Evolutionary conservation across 2,888 invertebrate species (phyloP).

Genomic region (Volucella inanis): DNA sequence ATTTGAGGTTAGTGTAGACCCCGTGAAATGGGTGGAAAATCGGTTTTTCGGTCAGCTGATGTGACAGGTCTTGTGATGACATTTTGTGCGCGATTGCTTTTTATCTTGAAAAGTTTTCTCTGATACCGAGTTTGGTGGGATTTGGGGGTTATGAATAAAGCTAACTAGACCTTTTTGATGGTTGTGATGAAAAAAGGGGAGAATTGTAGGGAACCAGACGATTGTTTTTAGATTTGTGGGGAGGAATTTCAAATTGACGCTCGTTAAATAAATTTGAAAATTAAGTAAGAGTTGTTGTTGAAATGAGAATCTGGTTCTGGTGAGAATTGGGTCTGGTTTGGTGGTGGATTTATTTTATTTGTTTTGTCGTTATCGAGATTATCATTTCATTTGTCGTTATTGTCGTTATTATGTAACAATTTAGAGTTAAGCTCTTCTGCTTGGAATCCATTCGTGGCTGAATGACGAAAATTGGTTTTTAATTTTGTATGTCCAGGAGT

Average conservation of each 20-base stretch:
- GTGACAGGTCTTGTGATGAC: conserved; percentile 56
- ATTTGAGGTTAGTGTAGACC: background rate
- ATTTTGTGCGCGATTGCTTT: conserved; percentile 47
- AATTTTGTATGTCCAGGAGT: background rate
- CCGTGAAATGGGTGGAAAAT: background rate
- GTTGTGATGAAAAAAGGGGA: background rate
- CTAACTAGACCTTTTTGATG: background rate
- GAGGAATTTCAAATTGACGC: conserved; percentile 18
- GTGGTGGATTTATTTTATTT: conserved; percentile 5
- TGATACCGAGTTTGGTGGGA: conserved; percentile 9
- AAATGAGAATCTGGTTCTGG: too few relatives aligned
- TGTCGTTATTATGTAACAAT: conserved; percentile 43
- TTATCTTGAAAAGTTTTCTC: conserved; percentile 30
- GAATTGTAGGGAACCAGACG: background rate
- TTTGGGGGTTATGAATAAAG: background rate
- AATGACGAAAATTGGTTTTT: background rate
- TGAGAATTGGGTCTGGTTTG: background rate
- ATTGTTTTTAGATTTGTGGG: background rate
- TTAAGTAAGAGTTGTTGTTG: background rate
- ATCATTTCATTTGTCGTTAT: conserved; percentile 1
- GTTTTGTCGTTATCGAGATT: conserved; percentile 20
- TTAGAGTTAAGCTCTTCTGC: conserved; percentile 5
- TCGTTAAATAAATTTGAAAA: conserved; percentile 1
- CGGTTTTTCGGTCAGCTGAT: conserved; percentile 44
- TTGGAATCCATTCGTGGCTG: conserved; percentile 43